Conservation (phyloP, 2,888 invertebrate species). For the Phaedon cochleariae region DNA sequence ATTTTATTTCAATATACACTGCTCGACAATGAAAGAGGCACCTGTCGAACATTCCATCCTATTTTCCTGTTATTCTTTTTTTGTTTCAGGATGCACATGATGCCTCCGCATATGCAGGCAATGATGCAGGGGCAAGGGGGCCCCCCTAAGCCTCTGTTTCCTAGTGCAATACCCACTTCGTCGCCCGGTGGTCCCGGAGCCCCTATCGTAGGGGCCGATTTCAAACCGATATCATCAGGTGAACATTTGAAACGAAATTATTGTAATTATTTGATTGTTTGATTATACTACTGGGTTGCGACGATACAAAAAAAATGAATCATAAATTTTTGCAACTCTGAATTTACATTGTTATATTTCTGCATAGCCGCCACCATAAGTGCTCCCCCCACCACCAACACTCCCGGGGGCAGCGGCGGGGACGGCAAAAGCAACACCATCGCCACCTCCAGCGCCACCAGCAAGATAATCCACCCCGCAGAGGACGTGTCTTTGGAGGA, state of each 20-base stretch:
- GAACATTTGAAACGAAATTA: conserved; percentile 57
- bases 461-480: conserved; percentile 92
- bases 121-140: conserved; percentile 68
- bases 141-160: conserved; percentile 81
- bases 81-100: conserved; percentile 65
- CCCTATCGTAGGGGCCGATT: conserved; percentile 69
- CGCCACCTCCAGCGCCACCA: conserved; percentile 82
- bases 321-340: no score
- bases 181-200: conserved; percentile 63
- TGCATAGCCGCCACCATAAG: conserved; percentile 81
- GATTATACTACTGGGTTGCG: no score
- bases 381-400: conserved; percentile 72
- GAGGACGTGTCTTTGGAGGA: conserved; percentile 93
- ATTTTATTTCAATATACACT: no score
- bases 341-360: no score
- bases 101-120: conserved; percentile 60
- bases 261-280: not conserved
- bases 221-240: conserved; percentile 69
- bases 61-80: conserved; percentile 14
- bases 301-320: no score
- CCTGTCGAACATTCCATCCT: no score
- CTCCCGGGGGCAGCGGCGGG: conserved; percentile 49
- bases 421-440: conserved; percentile 66
- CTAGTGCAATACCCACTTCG: conserved; percentile 75
- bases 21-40: no score